These are phyloP conservation scores for Chrysocyon brachyurus DNA, from an alignment of 2,797 vertebrate species.

Conservation along the genomic window DNA sequence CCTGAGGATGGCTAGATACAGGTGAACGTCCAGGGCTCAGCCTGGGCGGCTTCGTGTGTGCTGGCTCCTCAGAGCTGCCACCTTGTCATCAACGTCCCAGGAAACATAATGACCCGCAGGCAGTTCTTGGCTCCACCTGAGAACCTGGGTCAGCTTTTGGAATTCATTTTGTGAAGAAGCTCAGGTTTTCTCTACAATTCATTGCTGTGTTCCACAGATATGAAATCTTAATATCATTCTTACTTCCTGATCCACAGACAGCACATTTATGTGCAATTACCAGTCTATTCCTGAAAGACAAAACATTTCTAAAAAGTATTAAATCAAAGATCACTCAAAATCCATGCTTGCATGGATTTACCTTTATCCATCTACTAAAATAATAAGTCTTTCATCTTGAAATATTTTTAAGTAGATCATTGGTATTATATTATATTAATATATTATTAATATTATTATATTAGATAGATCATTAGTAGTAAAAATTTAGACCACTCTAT, in stretches of 20 bases:
- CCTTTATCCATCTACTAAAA: not conserved
- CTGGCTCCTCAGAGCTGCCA: not conserved
- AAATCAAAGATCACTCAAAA: not conserved
- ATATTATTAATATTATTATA: too few species aligned
- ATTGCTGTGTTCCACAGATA: not conserved
- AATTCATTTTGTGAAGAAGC: not conserved
- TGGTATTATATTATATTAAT: not conserved
- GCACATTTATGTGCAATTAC: not conserved
- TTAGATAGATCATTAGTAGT: not conserved
- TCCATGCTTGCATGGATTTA: not conserved
- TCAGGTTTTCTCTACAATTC: not conserved
- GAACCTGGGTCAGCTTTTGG: not conserved
- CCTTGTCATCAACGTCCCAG: not conserved
- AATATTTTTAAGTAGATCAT: slow-evolving; percentile 31
- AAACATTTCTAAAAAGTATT: not conserved
- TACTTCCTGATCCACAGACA: not conserved
- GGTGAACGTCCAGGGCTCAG: not conserved
- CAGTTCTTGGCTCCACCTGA: not conserved
- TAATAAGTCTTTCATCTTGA: not conserved
- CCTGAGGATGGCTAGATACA: fast-evolving
- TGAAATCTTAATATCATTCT: not conserved
- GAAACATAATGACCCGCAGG: not conserved
- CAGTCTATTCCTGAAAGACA: not conserved
- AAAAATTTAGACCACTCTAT: not conserved
- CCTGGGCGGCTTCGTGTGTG: too few species aligned